Conservation (phyloP, 2,888 invertebrate species). For the Anthophora plumipes region DNA sequence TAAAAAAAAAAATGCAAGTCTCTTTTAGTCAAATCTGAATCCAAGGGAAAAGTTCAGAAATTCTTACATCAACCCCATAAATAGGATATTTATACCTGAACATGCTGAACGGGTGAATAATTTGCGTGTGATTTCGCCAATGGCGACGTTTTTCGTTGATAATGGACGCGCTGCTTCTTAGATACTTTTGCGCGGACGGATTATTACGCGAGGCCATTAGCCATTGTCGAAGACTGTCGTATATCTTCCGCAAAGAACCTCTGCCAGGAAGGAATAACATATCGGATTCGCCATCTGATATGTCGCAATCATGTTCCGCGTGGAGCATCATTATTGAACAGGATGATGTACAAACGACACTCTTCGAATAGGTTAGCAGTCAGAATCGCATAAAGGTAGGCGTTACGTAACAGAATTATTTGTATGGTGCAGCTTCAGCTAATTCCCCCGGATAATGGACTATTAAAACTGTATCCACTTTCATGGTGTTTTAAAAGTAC, state of each 20-base stretch:
- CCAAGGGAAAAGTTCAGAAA: too few species aligned
- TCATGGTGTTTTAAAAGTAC: not conserved
- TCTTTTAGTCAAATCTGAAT: too few species aligned
- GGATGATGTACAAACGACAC: not conserved
- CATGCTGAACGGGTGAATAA: conserved; percentile 81
- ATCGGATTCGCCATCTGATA: conserved; percentile 67
- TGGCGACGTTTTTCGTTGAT: conserved; percentile 78
- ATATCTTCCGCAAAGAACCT: conserved; percentile 57
- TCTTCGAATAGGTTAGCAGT: not conserved
- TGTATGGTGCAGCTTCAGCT: conserved; percentile 28
- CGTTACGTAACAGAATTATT: not conserved
- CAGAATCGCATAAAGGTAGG: not conserved
- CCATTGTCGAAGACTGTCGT: conserved; percentile 60
- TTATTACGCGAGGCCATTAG: conserved; percentile 80
- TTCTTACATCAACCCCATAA: not conserved
- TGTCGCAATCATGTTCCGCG: conserved; percentile 75
- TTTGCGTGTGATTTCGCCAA: conserved; percentile 67
- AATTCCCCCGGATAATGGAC: not conserved
- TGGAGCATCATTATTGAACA: conserved; percentile 60
- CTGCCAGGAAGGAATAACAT: conserved; percentile 72
- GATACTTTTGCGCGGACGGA: conserved; percentile 77
- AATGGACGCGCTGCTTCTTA: conserved; percentile 79
- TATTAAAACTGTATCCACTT: not conserved
- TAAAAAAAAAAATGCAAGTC: too few species aligned
- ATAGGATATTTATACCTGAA: conserved; percentile 73